Evolutionary conservation across 2,888 invertebrate genomes (phyloP).

Genomic region (Tiphia femorata): DNA sequence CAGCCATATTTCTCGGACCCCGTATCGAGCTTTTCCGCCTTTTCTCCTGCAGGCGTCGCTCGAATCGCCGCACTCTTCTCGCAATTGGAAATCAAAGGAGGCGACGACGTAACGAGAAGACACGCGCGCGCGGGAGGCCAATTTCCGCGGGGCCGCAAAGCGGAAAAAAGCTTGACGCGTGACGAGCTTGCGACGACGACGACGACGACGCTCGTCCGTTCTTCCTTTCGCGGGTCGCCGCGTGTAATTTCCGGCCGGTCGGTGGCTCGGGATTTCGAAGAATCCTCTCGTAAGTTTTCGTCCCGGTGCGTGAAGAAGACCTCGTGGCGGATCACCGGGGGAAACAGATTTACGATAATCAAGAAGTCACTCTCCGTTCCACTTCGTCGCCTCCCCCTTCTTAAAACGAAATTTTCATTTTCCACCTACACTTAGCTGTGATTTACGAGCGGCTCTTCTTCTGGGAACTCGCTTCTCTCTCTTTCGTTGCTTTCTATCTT

Average conservation of each 20-base stretch:
- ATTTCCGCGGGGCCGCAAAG: background rate
- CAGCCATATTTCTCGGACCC: slow-evolving; percentile 17
- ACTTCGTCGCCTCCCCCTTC: slow-evolving; percentile 14
- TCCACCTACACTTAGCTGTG: background rate
- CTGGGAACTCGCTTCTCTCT: too few relatives aligned
- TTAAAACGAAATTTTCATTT: slow-evolving; percentile 10
- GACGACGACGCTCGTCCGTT: background rate
- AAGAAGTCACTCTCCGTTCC: slow-evolving; percentile 30
- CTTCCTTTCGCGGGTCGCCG: too few relatives aligned
- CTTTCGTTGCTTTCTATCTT: background rate
- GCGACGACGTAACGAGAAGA: too few relatives aligned
- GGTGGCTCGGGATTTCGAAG: too few relatives aligned
- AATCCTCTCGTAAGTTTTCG: slow-evolving; percentile 12
- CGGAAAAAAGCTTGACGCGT: background rate
- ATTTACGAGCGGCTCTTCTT: background rate
- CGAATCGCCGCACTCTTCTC: background rate
- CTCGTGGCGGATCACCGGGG: too few relatives aligned
- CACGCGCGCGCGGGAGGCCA: background rate
- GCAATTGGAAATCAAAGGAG: too few relatives aligned
- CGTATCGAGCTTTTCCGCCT: too few relatives aligned
- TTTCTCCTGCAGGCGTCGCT: background rate
- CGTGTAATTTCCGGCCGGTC: too few relatives aligned
- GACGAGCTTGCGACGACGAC: too few relatives aligned
- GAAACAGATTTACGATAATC: slow-evolving; percentile 48
- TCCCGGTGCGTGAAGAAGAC: too few relatives aligned